These are phyloP conservation scores for Gorsachius goisagi DNA, from an alignment of 2,113 vertebrate genomes.

Conservation along the genomic window DNA sequence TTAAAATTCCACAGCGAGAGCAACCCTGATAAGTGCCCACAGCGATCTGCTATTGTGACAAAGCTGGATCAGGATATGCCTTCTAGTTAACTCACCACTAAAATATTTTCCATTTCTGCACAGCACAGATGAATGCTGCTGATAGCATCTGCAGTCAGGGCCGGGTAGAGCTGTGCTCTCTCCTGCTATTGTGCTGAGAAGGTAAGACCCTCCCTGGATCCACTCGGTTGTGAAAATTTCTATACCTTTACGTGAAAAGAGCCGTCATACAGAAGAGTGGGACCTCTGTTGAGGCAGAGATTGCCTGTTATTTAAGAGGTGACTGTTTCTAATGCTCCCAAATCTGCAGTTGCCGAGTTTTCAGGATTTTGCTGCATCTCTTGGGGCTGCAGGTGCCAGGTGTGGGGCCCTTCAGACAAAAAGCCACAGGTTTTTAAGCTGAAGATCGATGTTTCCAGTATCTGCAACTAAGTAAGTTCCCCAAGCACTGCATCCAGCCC, in stretches of 20 bases:
- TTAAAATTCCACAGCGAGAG: background rate
- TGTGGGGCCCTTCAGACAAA: background rate
- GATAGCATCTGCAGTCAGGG: background rate
- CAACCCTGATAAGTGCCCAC: background rate
- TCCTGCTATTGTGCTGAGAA: constrained; percentile 20
- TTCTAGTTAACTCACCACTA: constrained; percentile 17
- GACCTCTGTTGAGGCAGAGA: background rate
- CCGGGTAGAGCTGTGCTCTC: background rate
- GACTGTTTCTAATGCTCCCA: background rate
- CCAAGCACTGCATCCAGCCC: background rate
- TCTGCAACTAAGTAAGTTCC: background rate
- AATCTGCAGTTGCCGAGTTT: background rate
- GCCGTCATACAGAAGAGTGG: background rate
- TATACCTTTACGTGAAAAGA: background rate
- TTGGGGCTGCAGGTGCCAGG: background rate
- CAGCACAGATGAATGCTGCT: constrained; percentile 22
- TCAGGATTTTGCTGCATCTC: background rate
- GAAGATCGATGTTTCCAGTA: background rate
- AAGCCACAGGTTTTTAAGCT: background rate
- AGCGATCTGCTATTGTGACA: constrained; percentile 50
- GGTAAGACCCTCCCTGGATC: background rate
- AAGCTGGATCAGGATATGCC: constrained; percentile 56
- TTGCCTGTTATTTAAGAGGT: background rate
- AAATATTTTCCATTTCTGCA: constrained; percentile 39
- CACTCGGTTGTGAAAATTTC: background rate